Evolutionary conservation across 2,113 vertebrate species (phyloP).

Genomic region (Crotalus horridus): DNA sequence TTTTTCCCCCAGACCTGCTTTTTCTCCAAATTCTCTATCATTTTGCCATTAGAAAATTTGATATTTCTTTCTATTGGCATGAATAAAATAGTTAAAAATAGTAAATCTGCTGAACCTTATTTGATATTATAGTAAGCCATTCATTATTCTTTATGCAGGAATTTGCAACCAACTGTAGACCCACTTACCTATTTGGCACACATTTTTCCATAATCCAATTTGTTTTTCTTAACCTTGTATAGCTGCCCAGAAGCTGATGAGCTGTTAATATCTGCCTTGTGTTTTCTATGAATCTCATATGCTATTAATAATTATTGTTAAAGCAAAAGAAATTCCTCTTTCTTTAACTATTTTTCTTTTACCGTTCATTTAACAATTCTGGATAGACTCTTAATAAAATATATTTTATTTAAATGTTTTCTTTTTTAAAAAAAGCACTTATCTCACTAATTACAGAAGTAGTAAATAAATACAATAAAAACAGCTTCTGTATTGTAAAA

Average conservation of each 20-base stretch:
- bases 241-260: slow-evolving; percentile 58
- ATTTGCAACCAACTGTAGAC: slow-evolving; percentile 19
- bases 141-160: slow-evolving; percentile 12
- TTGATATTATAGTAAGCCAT: not conserved
- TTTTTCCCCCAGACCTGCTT: not conserved
- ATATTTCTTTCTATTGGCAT: not conserved
- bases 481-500: not conserved
- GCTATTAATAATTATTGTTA: slow-evolving; percentile 56
- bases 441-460: slow-evolving; percentile 27
- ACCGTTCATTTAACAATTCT: slow-evolving; percentile 50
- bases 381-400: not conserved
- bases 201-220: slow-evolving; percentile 5
- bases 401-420: not conserved
- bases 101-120: not conserved
- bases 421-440: slow-evolving; percentile 36
- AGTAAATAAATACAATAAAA: slow-evolving; percentile 24
- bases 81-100: not conserved
- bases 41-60: not conserved
- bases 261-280: slow-evolving; percentile 61
- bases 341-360: slow-evolving; percentile 33
- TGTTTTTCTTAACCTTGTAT: slow-evolving; percentile 46
- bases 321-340: slow-evolving; percentile 40
- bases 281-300: slow-evolving; percentile 51
- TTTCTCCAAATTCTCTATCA: not conserved
- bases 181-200: slow-evolving; percentile 23